phyloP scores from a whole-genome alignment of 2,113 vertebrate species.

The Orycteropus afer region DNA sequence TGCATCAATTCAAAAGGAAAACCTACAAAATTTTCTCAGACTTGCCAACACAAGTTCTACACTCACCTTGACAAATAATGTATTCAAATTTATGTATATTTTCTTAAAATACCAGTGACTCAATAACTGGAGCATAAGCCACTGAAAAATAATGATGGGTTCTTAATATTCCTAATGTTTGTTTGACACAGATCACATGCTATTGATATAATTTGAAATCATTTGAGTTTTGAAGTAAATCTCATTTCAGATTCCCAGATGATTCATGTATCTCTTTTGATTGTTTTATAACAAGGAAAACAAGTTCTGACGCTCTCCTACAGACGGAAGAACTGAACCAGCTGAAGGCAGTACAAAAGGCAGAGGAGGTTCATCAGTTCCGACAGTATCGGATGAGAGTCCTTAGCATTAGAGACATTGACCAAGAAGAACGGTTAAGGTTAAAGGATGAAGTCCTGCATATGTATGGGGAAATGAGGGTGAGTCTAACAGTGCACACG shows the following conservation, averaged over 20 bases:
- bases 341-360: conserved; percentile 82
- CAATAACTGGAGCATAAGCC: background rate
- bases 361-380: conserved; percentile 89
- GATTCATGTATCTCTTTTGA: background rate
- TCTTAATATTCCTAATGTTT: background rate
- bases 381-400: conserved; percentile 83
- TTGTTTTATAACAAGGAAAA: conserved; percentile 83
- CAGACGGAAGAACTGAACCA: conserved; percentile 84
- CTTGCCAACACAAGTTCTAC: background rate
- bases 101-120: conserved; percentile 16
- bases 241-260: conserved; percentile 18
- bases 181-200: background rate
- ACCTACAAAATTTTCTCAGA: background rate
- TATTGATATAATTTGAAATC: background rate
- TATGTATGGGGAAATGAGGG: conserved; percentile 89
- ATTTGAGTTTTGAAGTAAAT: background rate
- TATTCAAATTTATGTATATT: background rate
- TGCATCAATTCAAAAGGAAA: conserved; percentile 26
- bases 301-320: conserved; percentile 75
- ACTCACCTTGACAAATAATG: background rate
- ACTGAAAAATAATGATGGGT: background rate
- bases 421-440: conserved; percentile 80
- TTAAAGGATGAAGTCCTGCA: conserved; percentile 86
- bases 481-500: conserved; percentile 66
- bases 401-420: conserved; percentile 85